Evolutionary conservation across 2,888 invertebrate genomes (phyloP).

Genomic region (Scaptomyza flava): DNA sequence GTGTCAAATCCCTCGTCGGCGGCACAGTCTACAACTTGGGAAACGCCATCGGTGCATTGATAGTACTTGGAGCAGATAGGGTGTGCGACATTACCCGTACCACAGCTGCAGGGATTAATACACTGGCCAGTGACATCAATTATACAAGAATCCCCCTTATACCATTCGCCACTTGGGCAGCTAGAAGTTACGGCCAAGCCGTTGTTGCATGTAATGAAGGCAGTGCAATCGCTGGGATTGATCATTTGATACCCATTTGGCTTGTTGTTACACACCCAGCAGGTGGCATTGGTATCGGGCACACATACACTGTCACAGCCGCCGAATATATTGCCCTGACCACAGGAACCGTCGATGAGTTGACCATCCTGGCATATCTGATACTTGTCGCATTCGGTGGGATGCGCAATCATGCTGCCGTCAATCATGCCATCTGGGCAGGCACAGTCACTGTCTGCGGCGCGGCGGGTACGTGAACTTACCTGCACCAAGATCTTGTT

Average conservation of each 20-base stretch:
- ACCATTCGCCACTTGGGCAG: conserved; percentile 66
- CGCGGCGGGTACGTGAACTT: conserved; percentile 42
- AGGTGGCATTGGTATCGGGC: conserved; percentile 55
- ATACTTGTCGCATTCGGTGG: conserved; percentile 67
- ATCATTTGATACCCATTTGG: conserved; percentile 66
- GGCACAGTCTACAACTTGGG: conserved; percentile 67
- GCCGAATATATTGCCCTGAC: conserved; percentile 70
- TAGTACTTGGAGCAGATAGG: conserved; percentile 79
- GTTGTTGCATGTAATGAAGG: conserved; percentile 68
- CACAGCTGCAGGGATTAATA: conserved; percentile 74
- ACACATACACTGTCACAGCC: conserved; percentile 49
- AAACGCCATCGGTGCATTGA: conserved; percentile 66
- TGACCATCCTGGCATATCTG: conserved; percentile 64
- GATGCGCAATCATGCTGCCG: conserved; percentile 58
- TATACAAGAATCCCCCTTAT: conserved; percentile 56
- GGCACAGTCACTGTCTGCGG: conserved; percentile 29
- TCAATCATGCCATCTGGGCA: conserved; percentile 64
- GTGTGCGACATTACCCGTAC: conserved; percentile 61
- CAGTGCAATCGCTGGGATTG: conserved; percentile 67
- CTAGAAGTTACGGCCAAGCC: conserved; percentile 50
- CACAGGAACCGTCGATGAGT: conserved; percentile 67
- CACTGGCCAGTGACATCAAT: conserved; percentile 74
- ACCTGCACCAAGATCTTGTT: conserved; percentile 21
- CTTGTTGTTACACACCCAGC: conserved; percentile 68
- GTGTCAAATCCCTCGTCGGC: conserved; percentile 61